Evolutionary conservation across 2,888 invertebrate species (phyloP).

Genomic region (Himalopsyche japonica): DNA sequence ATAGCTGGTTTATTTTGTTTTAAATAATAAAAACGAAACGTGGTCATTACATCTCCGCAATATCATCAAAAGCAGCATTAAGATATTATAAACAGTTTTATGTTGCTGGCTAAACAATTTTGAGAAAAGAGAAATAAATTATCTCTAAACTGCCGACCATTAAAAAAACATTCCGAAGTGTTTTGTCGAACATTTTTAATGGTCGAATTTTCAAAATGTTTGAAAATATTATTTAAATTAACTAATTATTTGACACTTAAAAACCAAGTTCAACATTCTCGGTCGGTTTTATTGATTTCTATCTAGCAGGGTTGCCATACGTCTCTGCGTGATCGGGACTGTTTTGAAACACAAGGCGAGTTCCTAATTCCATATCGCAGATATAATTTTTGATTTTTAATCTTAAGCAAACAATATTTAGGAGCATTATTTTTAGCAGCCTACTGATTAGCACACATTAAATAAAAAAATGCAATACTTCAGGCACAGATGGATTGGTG

Average conservation of each 20-base stretch:
- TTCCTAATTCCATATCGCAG: too few species aligned
- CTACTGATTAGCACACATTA: too few species aligned
- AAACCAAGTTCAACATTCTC: neutral
- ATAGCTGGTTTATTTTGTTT: neutral
- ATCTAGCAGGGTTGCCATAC: neutral
- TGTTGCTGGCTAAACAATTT: neutral
- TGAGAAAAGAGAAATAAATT: neutral
- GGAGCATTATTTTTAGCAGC: too few species aligned
- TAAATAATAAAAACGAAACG: neutral
- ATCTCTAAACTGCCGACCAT: neutral
- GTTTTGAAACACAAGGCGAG: too few species aligned
- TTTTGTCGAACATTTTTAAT: neutral
- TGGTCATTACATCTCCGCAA: neutral
- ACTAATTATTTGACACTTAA: slow-evolving; percentile 1
- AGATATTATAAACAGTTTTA: neutral
- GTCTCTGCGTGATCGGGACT: too few species aligned
- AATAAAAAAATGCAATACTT: too few species aligned
- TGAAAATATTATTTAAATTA: neutral
- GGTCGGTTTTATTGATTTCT: neutral
- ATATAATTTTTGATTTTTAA: too few species aligned
- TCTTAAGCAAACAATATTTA: too few species aligned
- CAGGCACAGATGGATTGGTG: too few species aligned
- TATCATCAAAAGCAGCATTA: neutral
- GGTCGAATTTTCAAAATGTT: neutral
- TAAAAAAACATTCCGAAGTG: slow-evolving; percentile 1